Base-by-base conservation (phyloP, 2,888 invertebrate genomes). In the Latrodectus elegans region DNA sequence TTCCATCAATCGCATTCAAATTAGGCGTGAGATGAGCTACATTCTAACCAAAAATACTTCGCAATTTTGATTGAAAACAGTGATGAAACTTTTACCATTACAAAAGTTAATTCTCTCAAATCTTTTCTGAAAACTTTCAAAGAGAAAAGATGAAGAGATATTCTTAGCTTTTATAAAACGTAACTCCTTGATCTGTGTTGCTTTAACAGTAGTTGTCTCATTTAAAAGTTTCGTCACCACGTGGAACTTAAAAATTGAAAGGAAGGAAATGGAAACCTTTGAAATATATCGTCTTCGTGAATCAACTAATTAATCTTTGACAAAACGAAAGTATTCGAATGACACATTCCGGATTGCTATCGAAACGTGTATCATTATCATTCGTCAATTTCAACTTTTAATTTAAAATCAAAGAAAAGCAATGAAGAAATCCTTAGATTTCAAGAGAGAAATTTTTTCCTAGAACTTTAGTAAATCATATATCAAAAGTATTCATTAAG, bases 281-380 rank as follows among this genome's bases (percentile, higher is more conserved):
- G 53, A 65, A 70, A 75, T 53, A 75, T 75, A 74, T 75, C 70
- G 17, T 60, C 17, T 60, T 22, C 70, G 60, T 60, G 82, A 70
- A 83, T 68, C 82, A 70, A 83, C 82, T 76, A 83, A 83, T 83
- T 83, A 83, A 83, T 83, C 82, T 68, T 49, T 15, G 49, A 75
- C 82, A 83, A 83, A 83, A 83, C 75, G 82, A 83, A 76, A 70
- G 75, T 52, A 55, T 55, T 70, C 51, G 51, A 15, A 52, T 49
- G 70, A 52, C 38, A 0, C n/a, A 68, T 83, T 65, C 60, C 74
- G 51, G 51, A 17, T 74, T 55, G 22, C 80, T 17, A 26, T 22
- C 52, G 10, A 10, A 1, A 14, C 15, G 14, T 49, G 60, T 51
- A 22, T 83, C 75, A 75, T 60, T 83, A 75, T 70, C 82, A 70